Evolutionary conservation across 2,797 vertebrate genomes (phyloP).

Genomic region (Emys orbicularis): DNA sequence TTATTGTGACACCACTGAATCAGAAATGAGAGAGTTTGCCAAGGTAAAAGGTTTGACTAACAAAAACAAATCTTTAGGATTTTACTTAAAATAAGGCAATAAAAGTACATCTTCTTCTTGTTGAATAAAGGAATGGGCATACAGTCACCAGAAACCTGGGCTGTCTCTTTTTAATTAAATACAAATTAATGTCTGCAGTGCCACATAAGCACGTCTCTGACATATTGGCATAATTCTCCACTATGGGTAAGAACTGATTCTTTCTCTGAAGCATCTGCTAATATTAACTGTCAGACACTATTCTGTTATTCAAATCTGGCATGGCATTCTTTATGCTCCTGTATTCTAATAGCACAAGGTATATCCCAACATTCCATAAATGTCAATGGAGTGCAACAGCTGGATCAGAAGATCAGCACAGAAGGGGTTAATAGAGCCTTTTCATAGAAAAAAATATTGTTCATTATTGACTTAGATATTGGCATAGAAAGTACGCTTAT

Average conservation of each 20-base stretch:
- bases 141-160: not conserved
- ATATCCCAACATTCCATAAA: not conserved
- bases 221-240: not conserved
- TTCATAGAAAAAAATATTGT: not conserved
- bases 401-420: not conserved
- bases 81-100: not conserved
- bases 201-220: not conserved
- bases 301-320: not conserved
- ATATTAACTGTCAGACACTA: not conserved
- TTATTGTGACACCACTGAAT: not conserved
- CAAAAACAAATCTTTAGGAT: not conserved
- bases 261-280: not conserved
- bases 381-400: not conserved
- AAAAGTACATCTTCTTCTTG: not conserved
- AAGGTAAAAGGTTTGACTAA: not conserved
- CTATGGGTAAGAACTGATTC: not conserved
- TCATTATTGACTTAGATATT: fast-evolving
- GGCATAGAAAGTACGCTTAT: too few relatives aligned
- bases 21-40: not conserved
- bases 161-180: not conserved
- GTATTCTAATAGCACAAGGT: not conserved
- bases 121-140: not conserved
- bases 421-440: not conserved
- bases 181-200: not conserved
- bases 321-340: not conserved